Percentiles rank a stretch among this genome's conserved stretches.
Evolutionary conservation across 2,797 vertebrate genomes (phyloP).

Genomic region (Squalus acanthias): DNA sequence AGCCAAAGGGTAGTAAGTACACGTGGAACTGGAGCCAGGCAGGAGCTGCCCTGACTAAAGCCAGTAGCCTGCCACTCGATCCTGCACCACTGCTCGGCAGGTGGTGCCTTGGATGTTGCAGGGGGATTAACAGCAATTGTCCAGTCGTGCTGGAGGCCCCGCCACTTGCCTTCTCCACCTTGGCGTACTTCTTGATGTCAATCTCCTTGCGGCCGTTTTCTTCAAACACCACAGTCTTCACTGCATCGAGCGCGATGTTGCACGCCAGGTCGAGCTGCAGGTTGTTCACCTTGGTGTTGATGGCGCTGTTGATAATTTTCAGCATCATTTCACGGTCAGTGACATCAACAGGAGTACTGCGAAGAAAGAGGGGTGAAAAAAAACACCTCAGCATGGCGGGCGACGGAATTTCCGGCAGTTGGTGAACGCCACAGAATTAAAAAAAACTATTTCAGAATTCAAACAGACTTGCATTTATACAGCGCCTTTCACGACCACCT

Average conservation of each 20-base stretch:
- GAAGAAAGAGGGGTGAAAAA: neutral
- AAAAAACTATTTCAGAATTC: neutral
- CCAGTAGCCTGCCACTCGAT: too few species aligned
- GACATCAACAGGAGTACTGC: constrained; percentile 75
- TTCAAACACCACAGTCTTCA: constrained; percentile 81
- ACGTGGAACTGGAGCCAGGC: too few species aligned
- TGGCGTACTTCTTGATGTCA: constrained; percentile 93
- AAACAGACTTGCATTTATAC: too few species aligned
- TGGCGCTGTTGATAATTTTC: constrained; percentile 84
- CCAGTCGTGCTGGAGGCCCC: too few species aligned
- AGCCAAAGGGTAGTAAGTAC: too few species aligned
- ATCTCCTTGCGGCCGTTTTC: constrained; percentile 87
- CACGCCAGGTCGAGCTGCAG: constrained; percentile 85
- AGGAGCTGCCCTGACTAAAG: too few species aligned
- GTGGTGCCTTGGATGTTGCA: too few species aligned
- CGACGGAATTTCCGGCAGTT: neutral
- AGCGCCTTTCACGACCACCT: too few species aligned
- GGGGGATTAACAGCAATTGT: too few species aligned
- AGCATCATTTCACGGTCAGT: constrained; percentile 79
- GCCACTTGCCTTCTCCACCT: constrained; percentile 80
- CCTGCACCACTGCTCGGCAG: too few species aligned
- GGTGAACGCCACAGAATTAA: neutral
- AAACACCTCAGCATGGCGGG: neutral
- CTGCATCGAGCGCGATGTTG: constrained; percentile 81
- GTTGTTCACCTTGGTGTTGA: constrained; percentile 85